Conservation (phyloP, 2,113 vertebrate species). For the Synchiropus splendidus region DNA sequence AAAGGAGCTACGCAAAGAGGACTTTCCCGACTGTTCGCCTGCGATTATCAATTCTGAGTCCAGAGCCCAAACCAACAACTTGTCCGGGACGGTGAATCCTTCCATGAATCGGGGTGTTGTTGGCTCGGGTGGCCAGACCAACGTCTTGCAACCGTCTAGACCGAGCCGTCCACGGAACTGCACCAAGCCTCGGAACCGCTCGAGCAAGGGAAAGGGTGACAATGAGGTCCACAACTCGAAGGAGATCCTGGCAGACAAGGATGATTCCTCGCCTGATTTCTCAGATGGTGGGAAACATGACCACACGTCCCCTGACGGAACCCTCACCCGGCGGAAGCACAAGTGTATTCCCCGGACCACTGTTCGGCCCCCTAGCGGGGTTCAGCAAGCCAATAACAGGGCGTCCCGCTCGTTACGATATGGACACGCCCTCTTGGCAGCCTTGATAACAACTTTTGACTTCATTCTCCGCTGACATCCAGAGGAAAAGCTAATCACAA, state of each 20-base stretch:
- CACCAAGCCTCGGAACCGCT: conserved; percentile 69
- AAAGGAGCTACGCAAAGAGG: conserved; percentile 75
- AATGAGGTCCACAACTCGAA: conserved; percentile 75
- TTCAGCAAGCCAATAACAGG: conserved; percentile 80
- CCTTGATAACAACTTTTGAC: conserved; percentile 66
- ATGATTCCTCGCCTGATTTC: conserved; percentile 72
- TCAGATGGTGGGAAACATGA: conserved; percentile 65
- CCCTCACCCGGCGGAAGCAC: conserved; percentile 80
- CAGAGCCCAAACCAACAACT: conserved; percentile 83
- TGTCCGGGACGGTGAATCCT: conserved; percentile 76
- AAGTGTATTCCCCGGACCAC: conserved; percentile 87
- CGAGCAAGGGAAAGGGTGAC: conserved; percentile 67
- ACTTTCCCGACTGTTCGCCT: conserved; percentile 81
- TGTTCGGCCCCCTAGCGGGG: conserved; percentile 85
- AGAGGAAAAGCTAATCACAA: conserved; percentile 50
- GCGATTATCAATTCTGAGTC: conserved; percentile 70
- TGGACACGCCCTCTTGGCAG: conserved; percentile 58
- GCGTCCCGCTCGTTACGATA: conserved; percentile 46
- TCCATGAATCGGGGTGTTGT: conserved; percentile 59
- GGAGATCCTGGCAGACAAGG: conserved; percentile 68
- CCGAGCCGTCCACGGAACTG: conserved; percentile 81
- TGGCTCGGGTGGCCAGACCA: conserved; percentile 72
- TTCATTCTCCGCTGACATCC: conserved; percentile 76
- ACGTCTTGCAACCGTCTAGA: conserved; percentile 63
- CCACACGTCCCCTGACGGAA: conserved; percentile 64